Base-by-base conservation (phyloP, 2,888 invertebrate species). In the Patella ulyssiponensis region DNA sequence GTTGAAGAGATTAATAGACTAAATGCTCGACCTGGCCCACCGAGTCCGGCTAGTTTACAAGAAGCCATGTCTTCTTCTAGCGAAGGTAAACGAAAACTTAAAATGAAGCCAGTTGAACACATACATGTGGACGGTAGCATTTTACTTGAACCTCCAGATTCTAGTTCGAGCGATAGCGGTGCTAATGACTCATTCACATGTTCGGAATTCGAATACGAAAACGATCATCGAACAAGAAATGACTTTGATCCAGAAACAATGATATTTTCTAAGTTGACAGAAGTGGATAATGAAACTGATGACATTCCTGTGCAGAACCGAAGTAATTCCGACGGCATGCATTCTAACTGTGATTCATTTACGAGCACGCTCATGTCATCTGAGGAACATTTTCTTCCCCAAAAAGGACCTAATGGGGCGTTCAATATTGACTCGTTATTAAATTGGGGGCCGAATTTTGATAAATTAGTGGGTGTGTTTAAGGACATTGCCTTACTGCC, bases 131-230 rank as follows among this genome's bases (percentile, higher is more conserved):
- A 91, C 70, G 90, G 90, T 51, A 90, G 88, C 81, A 89, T 89
- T 27, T 83, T 90, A 20, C 83, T 92, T 53, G 91, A 91, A 77
- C 90, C 91, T 4, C 91, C 91, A 76, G 88, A 90, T 71, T 91
- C 92, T 9, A 90, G 91, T 80, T 89, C 97, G 87, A 98, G 98
- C 91, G 98, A 98, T 92, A 95, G 95, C 83, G 96, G 95, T 82
- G 96, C 95, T 7, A 97, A 98, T 92, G 98, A 98, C 91, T 98
- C 98, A 86, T 98, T 98, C 93, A 98, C 98, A 15, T 98, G 98
- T 93, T 98, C 98, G 0, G 98, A 98, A 93, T 98, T 98, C 90
- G 98, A 98, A 92, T 98, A 97, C 91, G 98, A 98, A 89, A 97
- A 97, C 90, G 92, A 92, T 64, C 87, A 87, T 72, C 84, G 86